A percentile compares a stretch with the other conserved stretches of the same genome.
Conservation (phyloP, 2,888 invertebrate species). For the Eueremaeus valkanovi region DNA sequence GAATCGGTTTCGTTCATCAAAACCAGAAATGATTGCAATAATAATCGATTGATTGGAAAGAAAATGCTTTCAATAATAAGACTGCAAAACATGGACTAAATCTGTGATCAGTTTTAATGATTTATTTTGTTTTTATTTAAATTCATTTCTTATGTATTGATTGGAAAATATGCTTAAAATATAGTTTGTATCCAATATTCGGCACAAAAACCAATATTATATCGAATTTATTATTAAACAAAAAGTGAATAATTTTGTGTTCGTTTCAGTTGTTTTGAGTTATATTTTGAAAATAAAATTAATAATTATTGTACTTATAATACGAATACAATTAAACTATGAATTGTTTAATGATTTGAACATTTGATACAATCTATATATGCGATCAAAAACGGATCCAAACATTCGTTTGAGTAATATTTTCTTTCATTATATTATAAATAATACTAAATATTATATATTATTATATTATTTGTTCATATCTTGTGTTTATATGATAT, state of each 20-base stretch:
- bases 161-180: conserved; percentile 24
- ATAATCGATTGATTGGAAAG: not conserved
- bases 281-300: not conserved
- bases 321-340: not conserved
- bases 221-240: not conserved
- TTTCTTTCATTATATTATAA: not conserved
- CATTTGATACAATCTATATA: conserved; percentile 1
- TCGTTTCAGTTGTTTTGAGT: not conserved
- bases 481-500: conserved; percentile 26
- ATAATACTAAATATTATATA: too few species aligned
- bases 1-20: not conserved
- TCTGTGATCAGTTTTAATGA: conserved; percentile 29
- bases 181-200: not conserved
- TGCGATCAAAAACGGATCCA: not conserved
- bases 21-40: conserved; percentile 27
- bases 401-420: not conserved
- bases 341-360: not conserved
- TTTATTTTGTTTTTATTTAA: conserved; percentile 1
- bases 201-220: not conserved
- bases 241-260: not conserved
- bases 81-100: conserved; percentile 15
- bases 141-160: not conserved
- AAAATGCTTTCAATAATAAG: not conserved
- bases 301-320: conserved; percentile 11
- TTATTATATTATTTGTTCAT: conserved; percentile 13